A percentile compares a stretch with the other conserved stretches of the same genome.
Evolutionary conservation across 2,888 invertebrate genomes (phyloP).

Genomic region (Hypolimnas misippus): DNA sequence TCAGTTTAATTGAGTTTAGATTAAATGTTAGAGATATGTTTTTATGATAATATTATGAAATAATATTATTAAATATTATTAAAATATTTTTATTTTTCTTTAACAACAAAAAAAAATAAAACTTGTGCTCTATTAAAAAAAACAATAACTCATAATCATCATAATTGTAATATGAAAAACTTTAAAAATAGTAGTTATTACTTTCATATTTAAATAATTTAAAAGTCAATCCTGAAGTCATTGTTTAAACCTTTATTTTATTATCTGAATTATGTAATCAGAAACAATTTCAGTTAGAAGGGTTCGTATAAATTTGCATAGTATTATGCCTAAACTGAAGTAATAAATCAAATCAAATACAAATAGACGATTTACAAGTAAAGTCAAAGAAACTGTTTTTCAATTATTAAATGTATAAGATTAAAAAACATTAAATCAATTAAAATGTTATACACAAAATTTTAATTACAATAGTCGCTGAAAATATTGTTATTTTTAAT

Average conservation of each 20-base stretch:
- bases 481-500: background rate
- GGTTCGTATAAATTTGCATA: constrained; percentile 22
- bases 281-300: constrained; percentile 8
- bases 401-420: background rate
- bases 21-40: too few relatives aligned
- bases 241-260: constrained; percentile 11
- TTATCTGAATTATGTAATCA: constrained; percentile 14
- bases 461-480: background rate
- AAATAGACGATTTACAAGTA: constrained; percentile 2
- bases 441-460: background rate
- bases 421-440: background rate
- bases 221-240: background rate
- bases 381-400: constrained; percentile 1
- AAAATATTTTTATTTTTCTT: too few relatives aligned
- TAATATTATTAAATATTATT: too few relatives aligned
- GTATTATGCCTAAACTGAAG: background rate
- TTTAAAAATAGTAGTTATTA: too few relatives aligned
- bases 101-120: too few relatives aligned
- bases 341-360: constrained; percentile 4
- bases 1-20: too few relatives aligned
- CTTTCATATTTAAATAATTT: too few relatives aligned
- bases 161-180: too few relatives aligned
- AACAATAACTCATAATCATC: too few relatives aligned
- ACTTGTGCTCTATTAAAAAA: too few relatives aligned
- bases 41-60: too few relatives aligned